phyloP scores from a whole-genome alignment of 2,888 invertebrate genomes.

The Lasius fuliginosus region DNA sequence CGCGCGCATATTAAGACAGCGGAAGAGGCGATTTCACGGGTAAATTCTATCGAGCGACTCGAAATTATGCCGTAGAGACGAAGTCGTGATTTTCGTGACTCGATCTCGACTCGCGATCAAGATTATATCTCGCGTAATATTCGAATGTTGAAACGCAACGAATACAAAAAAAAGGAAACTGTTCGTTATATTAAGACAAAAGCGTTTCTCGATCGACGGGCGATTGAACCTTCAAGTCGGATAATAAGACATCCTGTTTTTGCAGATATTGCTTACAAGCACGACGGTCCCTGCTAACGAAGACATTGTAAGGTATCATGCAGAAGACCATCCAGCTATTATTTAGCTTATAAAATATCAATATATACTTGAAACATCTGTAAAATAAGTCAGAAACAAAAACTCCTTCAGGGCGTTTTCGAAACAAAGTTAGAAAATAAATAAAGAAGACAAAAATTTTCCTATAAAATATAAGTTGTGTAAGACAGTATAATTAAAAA shows the following conservation, averaged over 20 bases:
- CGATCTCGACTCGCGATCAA: neutral
- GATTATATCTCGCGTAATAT: slow-evolving; percentile 8
- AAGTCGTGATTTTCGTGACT: neutral
- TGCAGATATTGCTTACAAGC: slow-evolving; percentile 46
- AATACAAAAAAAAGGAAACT: neutral
- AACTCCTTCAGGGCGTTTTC: neutral
- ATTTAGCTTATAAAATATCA: neutral
- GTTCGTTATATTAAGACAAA: slow-evolving; percentile 13
- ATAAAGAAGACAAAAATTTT: neutral
- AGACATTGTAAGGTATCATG: slow-evolving; percentile 7
- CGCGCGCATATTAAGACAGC: neutral
- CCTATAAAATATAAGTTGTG: neutral
- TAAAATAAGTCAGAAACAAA: neutral
- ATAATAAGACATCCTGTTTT: slow-evolving; percentile 18
- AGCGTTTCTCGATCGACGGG: neutral
- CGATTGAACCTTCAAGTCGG: neutral
- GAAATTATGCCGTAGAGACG: neutral
- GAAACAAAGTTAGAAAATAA: neutral
- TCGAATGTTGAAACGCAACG: neutral
- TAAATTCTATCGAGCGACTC: slow-evolving; percentile 2
- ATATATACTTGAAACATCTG: neutral
- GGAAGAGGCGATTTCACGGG: slow-evolving; percentile 2
- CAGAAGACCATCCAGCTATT: neutral
- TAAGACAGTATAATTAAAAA: neutral
- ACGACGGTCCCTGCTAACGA: slow-evolving; percentile 62